Conservation (phyloP, 1,140 invertebrate genomes). For the Brachionus angularis region DNA sequence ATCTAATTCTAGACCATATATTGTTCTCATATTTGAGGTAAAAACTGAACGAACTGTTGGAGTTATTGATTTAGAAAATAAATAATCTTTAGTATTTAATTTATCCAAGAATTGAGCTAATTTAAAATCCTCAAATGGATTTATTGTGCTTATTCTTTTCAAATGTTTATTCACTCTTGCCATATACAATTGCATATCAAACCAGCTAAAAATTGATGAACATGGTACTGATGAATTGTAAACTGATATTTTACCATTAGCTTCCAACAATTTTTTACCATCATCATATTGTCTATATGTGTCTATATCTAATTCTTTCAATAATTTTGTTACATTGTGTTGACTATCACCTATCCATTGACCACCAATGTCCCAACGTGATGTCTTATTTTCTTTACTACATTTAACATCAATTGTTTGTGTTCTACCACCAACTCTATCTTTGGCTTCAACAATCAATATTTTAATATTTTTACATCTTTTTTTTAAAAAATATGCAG, state of each 20-base stretch:
- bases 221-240: conserved; percentile 54
- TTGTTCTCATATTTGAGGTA: conserved; percentile 47
- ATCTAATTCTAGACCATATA: conserved; percentile 53
- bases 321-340: conserved; percentile 51
- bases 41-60: conserved; percentile 50
- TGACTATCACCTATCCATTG: conserved; percentile 56
- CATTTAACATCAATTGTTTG: conserved; percentile 49
- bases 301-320: conserved; percentile 52
- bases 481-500: conserved; percentile 50
- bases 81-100: conserved; percentile 10
- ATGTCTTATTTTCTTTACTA: conserved; percentile 46
- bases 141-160: conserved; percentile 22
- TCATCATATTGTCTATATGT: conserved; percentile 52
- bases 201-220: conserved; percentile 48
- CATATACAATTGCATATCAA: conserved; percentile 13
- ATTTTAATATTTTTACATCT: conserved; percentile 49
- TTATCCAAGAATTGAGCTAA: conserved; percentile 10
- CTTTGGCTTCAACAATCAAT: conserved; percentile 54
- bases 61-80: neutral
- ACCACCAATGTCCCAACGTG: conserved; percentile 54
- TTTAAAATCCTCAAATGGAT: neutral
- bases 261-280: conserved; percentile 55
- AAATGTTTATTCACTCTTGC: neutral
- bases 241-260: conserved; percentile 48
- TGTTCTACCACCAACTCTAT: conserved; percentile 54